Conservation (phyloP, 2,888 invertebrate species). For the Microctonus brassicae region DNA sequence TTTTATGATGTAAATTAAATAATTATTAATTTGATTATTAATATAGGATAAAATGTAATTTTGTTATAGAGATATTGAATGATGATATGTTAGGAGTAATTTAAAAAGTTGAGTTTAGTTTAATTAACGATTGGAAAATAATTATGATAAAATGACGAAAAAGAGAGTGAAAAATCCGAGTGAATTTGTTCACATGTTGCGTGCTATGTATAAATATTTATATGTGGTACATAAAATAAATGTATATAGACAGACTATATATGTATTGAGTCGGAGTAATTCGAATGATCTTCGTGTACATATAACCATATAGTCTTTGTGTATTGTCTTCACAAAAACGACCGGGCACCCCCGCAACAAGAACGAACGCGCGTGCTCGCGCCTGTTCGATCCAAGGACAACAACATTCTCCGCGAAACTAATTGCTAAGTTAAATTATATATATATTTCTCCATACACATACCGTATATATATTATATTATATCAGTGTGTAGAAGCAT, state of each 20-base stretch:
- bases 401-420: constrained; percentile 68
- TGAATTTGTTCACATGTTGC: constrained; percentile 22
- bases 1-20: no score
- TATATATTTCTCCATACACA: constrained; percentile 51
- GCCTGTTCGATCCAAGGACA: constrained; percentile 63
- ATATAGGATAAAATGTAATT: no score
- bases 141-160: not conserved
- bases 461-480: constrained; percentile 48
- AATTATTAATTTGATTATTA: no score
- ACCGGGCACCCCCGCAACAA: constrained; percentile 42
- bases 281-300: not conserved
- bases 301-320: constrained; percentile 25
- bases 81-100: no score
- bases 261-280: not conserved
- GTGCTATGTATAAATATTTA: not conserved
- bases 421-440: constrained; percentile 65
- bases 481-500: constrained; percentile 28
- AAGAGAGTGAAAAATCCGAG: not conserved
- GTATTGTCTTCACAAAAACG: constrained; percentile 43
- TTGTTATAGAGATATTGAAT: no score
- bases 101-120: not conserved
- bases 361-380: constrained; percentile 57
- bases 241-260: not conserved
- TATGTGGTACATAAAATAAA: no score
- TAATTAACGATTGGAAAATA: constrained; percentile 21